Base-by-base conservation (phyloP, 2,888 invertebrate genomes). In the Hoplodrina ambigua region DNA sequence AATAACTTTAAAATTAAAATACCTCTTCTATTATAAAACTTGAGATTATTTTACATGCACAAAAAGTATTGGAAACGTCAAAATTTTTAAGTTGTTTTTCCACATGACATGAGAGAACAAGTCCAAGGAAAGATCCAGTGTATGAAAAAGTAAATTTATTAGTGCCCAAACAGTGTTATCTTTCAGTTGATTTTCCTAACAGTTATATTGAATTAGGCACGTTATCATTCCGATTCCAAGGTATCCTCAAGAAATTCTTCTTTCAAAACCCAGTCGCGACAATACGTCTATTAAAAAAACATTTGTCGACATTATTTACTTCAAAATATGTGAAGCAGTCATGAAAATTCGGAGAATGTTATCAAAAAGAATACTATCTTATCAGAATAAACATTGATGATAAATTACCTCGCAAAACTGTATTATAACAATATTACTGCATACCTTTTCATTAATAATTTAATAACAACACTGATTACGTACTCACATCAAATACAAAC, bases 301-400 rank as follows among this genome's bases (percentile, higher is more conserved):
- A 1, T 25, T 17, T 20, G 5, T 11, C 50, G 46, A 37, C 25
- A 30, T 49, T 70, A 54, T 41, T 72, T 72, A 54, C 72, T 61
- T 33, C 11, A 53, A 62, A 57, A 49, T 46, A 10, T 11, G 56
- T 44, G 33, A 53, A 13, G n/a, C 33, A 63, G 59, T 64, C 59
- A 60, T n/a, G 20, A 70, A 64, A 81, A 70, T 81, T 81, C 62
- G 4, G 17, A 56, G 71, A 76, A 81, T 64, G 33, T 60, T 33
- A 77, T 77, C 55, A 66, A 50, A 53, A 49, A 20, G n/a, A n/a
- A 19, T 50, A 17, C 17, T 54, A 77, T 59, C 65, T 82, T 72
- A 82, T 78, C 78, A 60, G 25, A 78, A 72, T 72, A 72, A 60
- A 82, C 66, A 78, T 55, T 66, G 25, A 37, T 37, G 60, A 82